Evolutionary conservation across 2,797 vertebrate genomes (phyloP).

Genomic region (Artibeus jamaicensis): DNA sequence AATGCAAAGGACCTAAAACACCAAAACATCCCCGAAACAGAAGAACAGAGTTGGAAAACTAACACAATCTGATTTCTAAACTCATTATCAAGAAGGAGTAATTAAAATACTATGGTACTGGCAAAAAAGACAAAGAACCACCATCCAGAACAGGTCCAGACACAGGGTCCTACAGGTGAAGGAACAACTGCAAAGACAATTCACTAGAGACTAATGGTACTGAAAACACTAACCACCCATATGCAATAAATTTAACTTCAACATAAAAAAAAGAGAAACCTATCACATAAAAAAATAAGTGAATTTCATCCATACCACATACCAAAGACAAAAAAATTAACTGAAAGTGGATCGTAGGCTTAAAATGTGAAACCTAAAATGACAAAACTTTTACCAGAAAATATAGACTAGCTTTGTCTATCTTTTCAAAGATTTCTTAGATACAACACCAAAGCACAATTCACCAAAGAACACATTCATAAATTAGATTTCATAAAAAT

Average conservation of each 20-base stretch:
- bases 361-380: not conserved
- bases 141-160: not conserved
- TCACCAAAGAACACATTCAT: not conserved
- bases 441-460: not conserved
- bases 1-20: not conserved
- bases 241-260: not conserved
- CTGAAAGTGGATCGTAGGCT: not conserved
- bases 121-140: not conserved
- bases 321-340: not conserved
- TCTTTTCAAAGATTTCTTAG: not conserved
- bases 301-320: not conserved
- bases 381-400: not conserved
- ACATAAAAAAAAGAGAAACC: too few species aligned
- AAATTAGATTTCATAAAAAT: not conserved
- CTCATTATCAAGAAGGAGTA: not conserved
- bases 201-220: not conserved
- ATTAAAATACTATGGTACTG: not conserved
- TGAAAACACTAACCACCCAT: not conserved
- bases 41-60: not conserved
- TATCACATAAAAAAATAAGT: not conserved
- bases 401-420: not conserved
- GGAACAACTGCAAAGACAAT: not conserved
- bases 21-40: not conserved
- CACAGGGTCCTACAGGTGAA: not conserved
- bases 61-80: not conserved